These are phyloP conservation scores for Bombycilla garrulus DNA, from an alignment of 2,113 vertebrate species.

Conservation along the genomic window DNA sequence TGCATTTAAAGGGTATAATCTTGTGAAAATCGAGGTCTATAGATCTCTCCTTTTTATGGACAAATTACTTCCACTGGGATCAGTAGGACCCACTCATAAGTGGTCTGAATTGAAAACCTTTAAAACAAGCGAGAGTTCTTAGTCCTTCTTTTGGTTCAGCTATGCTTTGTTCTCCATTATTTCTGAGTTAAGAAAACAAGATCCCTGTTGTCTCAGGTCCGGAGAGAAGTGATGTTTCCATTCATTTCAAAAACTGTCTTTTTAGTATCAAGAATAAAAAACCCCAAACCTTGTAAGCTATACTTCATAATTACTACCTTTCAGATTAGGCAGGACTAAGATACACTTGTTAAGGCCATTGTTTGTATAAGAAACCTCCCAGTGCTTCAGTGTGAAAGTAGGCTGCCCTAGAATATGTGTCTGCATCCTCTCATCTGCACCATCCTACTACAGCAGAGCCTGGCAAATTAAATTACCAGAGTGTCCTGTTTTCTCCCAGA, in stretches of 20 bases:
- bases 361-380: not conserved
- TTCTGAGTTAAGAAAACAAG: not conserved
- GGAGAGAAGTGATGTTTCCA: not conserved
- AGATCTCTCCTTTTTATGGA: not conserved
- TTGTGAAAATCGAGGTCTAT: not conserved
- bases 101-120: not conserved
- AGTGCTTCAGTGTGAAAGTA: not conserved
- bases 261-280: not conserved
- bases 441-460: not conserved
- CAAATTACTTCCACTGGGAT: not conserved
- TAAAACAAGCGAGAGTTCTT: not conserved
- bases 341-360: not conserved
- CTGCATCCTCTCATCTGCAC: not conserved
- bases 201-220: not conserved
- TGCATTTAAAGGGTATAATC: not conserved
- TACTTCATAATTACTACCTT: not conserved
- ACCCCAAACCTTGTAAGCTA: not conserved
- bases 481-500: not conserved
- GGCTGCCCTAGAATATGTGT: not conserved
- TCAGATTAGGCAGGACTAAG: not conserved
- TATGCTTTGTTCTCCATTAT: not conserved
- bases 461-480: conserved; percentile 31
- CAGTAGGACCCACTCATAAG: not conserved
- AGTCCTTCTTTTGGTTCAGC: not conserved
- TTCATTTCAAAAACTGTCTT: not conserved